phyloP scores from a whole-genome alignment of 2,888 invertebrate species.

The Ophion obscuratus region DNA sequence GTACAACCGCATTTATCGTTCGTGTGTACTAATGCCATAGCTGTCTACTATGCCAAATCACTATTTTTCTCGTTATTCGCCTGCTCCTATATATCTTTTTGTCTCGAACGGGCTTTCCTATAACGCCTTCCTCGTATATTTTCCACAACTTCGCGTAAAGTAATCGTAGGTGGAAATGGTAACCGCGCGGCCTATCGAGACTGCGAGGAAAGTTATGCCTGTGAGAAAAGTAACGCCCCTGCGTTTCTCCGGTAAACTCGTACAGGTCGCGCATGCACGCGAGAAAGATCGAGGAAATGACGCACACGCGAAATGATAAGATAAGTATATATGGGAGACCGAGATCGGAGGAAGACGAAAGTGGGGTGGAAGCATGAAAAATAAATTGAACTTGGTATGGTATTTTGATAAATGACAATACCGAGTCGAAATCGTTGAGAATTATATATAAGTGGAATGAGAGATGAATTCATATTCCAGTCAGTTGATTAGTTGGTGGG shows the following conservation, averaged over 20 bases:
- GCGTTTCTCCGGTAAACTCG: background rate
- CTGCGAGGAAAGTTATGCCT: conserved; percentile 12
- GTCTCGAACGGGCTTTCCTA: conserved; percentile 31
- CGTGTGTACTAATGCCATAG: conserved; percentile 47
- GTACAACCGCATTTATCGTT: conserved; percentile 62
- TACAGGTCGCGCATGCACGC: too few species aligned
- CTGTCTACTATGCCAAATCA: conserved; percentile 42
- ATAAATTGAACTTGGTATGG: too few species aligned
- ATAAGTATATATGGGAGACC: too few species aligned
- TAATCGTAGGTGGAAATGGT: conserved; percentile 2
- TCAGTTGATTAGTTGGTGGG: background rate
- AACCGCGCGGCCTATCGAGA: conserved; percentile 12
- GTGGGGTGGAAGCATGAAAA: too few species aligned
- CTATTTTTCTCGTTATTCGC: conserved; percentile 51
- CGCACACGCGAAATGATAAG: too few species aligned
- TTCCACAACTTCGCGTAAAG: conserved; percentile 1
- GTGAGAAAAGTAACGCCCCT: conserved; percentile 5
- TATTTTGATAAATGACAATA: too few species aligned
- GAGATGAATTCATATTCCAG: background rate
- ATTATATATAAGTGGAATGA: too few species aligned
- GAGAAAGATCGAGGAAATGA: too few species aligned
- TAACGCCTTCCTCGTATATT: conserved; percentile 17
- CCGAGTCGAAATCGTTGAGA: background rate
- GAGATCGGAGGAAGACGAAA: too few species aligned
- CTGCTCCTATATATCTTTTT: conserved; percentile 3